Evolutionary conservation across 2,113 vertebrate genomes (phyloP), one percentile per base, ranked within the genome.

Genomic region (Capreolus pygargus): DNA sequence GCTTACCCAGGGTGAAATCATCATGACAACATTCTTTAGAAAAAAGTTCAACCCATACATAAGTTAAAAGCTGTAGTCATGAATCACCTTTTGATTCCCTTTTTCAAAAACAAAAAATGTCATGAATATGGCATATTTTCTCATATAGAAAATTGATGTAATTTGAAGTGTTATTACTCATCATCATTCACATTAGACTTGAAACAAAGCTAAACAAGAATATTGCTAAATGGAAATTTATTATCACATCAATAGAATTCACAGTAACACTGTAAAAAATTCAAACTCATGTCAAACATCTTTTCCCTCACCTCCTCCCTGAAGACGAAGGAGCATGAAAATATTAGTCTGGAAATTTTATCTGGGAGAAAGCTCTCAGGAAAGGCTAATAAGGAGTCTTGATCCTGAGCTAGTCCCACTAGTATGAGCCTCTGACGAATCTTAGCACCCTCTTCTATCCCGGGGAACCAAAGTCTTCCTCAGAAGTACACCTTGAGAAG

Each of bases 111-210:
- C 55, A 87, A 96, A 97, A 74, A 98, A 92, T 89, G 88, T n/a
- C 94, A 94, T 45, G 55, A 97, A 97, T 96, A 83, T 91, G 86
- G 55, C 86, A 96, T 97, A 86, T 97, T 98, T 97, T 96, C 91
- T 96, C 78, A 95, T 96, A 94, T 97, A 85, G 91, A 97, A 97
- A 98, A 97, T 76, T 97, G 93, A 83, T 97, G 47, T 96, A 97
- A 97, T 96, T 96, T 97, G 60, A 97, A 95, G 70, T 93, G 70
- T 96, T 97, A 91, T 97, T 97, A 93, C 91, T 96, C 94, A 95
- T 94, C 58, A 85, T 97, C 81, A 94, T 92, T 95, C 94, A 89
- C 90, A 95, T 95, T 83, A 96, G 81, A 96, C 57, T 94, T 94
- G 76, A 97, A 97, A 92, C 30, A 90, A 97, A 91, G 36, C 96